phyloP scores from a whole-genome alignment of 2,113 vertebrate genomes.

The Coregonus clupeaformis region DNA sequence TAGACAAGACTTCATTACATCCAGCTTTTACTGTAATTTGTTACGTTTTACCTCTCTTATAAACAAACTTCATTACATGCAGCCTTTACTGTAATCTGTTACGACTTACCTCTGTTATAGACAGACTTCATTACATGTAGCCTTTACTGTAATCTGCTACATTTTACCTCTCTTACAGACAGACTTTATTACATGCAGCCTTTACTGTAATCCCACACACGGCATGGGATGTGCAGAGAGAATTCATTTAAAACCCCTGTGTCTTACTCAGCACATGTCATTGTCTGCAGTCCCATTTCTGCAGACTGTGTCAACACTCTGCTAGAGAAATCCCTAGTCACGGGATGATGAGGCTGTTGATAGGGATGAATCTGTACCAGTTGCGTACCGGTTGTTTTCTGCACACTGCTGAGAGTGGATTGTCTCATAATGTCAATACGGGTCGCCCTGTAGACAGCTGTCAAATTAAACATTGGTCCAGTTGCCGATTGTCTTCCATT shows the following conservation, averaged over 20 bases:
- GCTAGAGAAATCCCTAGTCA: constrained; percentile 38
- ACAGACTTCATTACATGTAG: too few relatives aligned
- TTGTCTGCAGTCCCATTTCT: constrained; percentile 45
- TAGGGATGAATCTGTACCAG: too few relatives aligned
- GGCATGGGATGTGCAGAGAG: background rate
- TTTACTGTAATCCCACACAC: background rate
- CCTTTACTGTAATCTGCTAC: too few relatives aligned
- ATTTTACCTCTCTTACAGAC: too few relatives aligned
- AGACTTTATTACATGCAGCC: background rate
- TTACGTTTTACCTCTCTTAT: too few relatives aligned
- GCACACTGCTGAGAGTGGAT: constrained; percentile 57
- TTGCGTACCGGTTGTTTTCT: constrained; percentile 56
- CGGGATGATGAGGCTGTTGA: constrained; percentile 45
- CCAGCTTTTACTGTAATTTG: too few relatives aligned
- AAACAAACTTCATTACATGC: too few relatives aligned
- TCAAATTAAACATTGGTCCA: constrained; percentile 50
- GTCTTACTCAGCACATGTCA: constrained; percentile 47
- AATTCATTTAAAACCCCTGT: background rate
- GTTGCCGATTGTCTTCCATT: constrained; percentile 38
- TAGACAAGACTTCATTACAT: too few relatives aligned
- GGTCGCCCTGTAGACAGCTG: constrained; percentile 59
- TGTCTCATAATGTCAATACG: constrained; percentile 59
- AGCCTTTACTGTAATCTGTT: too few relatives aligned
- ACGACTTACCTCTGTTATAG: too few relatives aligned
- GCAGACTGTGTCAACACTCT: constrained; percentile 49